Base-by-base conservation (phyloP, 1,140 invertebrate species). In the Drosophila albomicans region DNA sequence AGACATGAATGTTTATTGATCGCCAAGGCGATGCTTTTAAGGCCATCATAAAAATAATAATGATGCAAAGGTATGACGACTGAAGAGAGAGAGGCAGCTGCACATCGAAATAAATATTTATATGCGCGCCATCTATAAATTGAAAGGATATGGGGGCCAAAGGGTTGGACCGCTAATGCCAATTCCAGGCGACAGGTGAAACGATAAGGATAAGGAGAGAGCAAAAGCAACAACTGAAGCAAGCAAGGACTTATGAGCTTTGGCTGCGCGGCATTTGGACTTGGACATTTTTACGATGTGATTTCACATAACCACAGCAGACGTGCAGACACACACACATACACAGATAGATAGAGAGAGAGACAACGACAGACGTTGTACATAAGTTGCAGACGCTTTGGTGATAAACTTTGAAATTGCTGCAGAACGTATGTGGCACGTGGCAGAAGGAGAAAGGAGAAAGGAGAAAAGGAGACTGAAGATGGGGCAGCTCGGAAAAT, bases 241-340 rank as follows among this genome's bases (percentile, higher is more conserved):
- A 25, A 66, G 41, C 66, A 81, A 25, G 75, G 81, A 89, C 89
- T 91, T 91, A 91, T 89, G 85, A 86, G 89, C 82, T 91, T 91
- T 89, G 81, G 78, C 82, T 56, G 57, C 75, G 58, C 72, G 71
- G 82, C 81, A 87, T 91, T 91, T 84, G 78, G 85, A 79, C 85
- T 89, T 81, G 80, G 85, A 81, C 85, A 87, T 88, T 91, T 91
- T 91, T 90, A 91, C 90, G 89, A 91, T 81, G 72, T 87, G 85
- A 91, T 85, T 91, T 91, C 85, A 81, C 85, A 89, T 90, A 90
- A 89, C 85, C 86, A 89, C 85, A 89, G 78, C 81, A 89, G 81
- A 89, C 81, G 75, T 87, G 85, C 81, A 88, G 85, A 89, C 84
- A 78, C 73, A 41, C 80, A 62, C 30, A 75, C 78, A 81, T 1